Evolutionary conservation across 2,888 invertebrate species (phyloP), one percentile per base, ranked within the genome.

Genomic region (Teinopalpus imperialis): DNA sequence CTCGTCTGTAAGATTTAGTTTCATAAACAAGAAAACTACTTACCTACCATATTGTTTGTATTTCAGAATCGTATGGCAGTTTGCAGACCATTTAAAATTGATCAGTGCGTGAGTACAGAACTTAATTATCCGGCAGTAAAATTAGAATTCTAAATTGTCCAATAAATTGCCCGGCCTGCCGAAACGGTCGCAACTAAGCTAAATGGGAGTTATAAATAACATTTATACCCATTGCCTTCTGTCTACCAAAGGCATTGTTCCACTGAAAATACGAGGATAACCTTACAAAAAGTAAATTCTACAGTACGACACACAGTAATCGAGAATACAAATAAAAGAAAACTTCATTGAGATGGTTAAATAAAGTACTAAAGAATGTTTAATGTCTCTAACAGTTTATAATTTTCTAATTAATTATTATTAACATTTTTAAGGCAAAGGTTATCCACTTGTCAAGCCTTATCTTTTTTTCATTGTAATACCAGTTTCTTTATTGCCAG

Each of bases 131-230:
- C 31, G 24, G 16, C 32, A 13, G 26, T 45, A 32, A 39, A 32
- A 44, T 32, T 32, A 27, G 39, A 39, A 27, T 39, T 45, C 26
- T 20, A 32, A 45, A 45, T 32, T 14, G 32, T 39, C 32, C 24
- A 27, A 26, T 32, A 45, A 45, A 43, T 43, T 7, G 9, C 6
- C 26, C 21, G 23, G 10, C 14, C 32, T 32, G 26, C 26, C 37
- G 37, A 44, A 44, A 44, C 27, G 32, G 27, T 43, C 16, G 43
- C 43, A 10, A 26, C 37, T 24, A 18, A 45, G 45, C 32, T 32
- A 34, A 44, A 44, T 39, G 39, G 32, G 20, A 9, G 26, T 32
- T 34, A 39, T 45, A 39, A 45, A 39, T 45, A 39, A 45, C 45
- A 14, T 45, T 39, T 14, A 45, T 30, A 36, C 13, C 29, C 36